phyloP scores from a whole-genome alignment of 1,140 invertebrate genomes.

The Paramacrobiotus metropolitanus region DNA sequence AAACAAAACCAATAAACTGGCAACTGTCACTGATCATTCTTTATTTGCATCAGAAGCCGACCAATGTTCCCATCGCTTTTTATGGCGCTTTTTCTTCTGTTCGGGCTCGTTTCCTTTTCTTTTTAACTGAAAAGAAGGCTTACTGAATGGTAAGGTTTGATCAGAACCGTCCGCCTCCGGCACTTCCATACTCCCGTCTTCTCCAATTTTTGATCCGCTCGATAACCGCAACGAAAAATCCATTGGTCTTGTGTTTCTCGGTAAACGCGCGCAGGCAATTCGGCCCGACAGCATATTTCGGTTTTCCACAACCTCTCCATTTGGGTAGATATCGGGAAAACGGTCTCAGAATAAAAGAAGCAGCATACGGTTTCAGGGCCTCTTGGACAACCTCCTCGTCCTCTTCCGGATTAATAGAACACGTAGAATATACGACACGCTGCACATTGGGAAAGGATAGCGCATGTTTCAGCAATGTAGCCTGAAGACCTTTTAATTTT shows the following conservation, averaged over 20 bases:
- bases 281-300: constrained; percentile 24
- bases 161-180: background rate
- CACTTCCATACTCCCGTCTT: background rate
- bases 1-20: background rate
- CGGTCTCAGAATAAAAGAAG: constrained; percentile 13
- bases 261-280: constrained; percentile 50
- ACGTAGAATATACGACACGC: constrained; percentile 77
- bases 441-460: constrained; percentile 59
- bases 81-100: background rate
- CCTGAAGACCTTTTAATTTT: constrained; percentile 54
- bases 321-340: constrained; percentile 15
- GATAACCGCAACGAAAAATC: constrained; percentile 80
- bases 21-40: background rate
- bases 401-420: constrained; percentile 64
- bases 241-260: constrained; percentile 53
- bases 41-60: background rate
- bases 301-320: constrained; percentile 17
- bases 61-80: constrained; percentile 5
- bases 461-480: constrained; percentile 56
- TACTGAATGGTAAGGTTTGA: background rate
- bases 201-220: constrained; percentile 21
- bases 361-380: constrained; percentile 18
- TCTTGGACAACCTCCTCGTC: constrained; percentile 63
- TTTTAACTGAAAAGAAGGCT: background rate
- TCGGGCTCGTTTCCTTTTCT: background rate